Evolutionary conservation across 2,888 invertebrate species (phyloP), one percentile per base, ranked within the genome.

Genomic region (Drosophila quinaria): DNA sequence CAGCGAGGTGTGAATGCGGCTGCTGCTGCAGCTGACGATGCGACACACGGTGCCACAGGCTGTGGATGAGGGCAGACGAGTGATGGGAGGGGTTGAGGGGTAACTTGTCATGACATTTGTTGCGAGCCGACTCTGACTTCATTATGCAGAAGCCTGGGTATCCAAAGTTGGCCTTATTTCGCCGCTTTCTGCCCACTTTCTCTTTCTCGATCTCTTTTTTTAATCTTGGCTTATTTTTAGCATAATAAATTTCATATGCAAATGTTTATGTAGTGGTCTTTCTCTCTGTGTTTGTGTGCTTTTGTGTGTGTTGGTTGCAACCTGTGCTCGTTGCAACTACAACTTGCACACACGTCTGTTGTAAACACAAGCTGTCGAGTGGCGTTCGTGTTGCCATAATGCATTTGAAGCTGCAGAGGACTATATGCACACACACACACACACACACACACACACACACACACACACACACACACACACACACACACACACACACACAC

Each of bases 211-310:
- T 54, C 61, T 55, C 46, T 41, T 11, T 80, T 78, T 91, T 80
- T 89, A 90, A 91, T 92, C 91, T 90, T 91, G 86, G 92, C 91
- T 91, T 91, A 91, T 91, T 91, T 90, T 80, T 84, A 84, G 91
- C 89, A 89, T 91, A 90, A 91, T 91, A 92, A 90, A 91, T 92
- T 90, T 83, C 80, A 83, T 90, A 91, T 91, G 92, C 88, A 92
- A 91, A 91, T 91, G 85, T 90, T 90, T 88, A 80, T 83, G 81
- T 68, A 71, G 70, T 70, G 70, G 61, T 72, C 46, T 64, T 46
- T 11, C 41, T n/a, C 31, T 25, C 10, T 33, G 35, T 29, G 33
- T 41, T 15, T 52, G 31, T 41, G 41, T 55, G 29, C 49, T 55
- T 59, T 11, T 59, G 42, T 51, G 64, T 58, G 60, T 69, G 67